Base-by-base conservation (phyloP, 2,888 invertebrate genomes). In the Schrankia costaestrigalis region DNA sequence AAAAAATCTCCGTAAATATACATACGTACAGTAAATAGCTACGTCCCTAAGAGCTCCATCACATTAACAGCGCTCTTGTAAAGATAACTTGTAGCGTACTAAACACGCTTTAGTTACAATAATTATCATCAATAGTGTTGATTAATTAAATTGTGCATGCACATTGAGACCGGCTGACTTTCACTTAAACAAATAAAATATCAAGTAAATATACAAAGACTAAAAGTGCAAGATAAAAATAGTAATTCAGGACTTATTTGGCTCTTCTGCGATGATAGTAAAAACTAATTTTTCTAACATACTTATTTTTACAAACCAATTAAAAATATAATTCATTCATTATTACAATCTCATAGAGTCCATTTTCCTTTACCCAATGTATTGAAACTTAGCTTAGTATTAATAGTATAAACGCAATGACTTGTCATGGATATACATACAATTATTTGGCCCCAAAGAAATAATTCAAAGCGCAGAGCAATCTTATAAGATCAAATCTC, bases 391-490 rank as follows among this genome's bases (percentile, higher is more conserved):
- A 53, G 5, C 40, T 33, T 42, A 42, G 23, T 38, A 41, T 44
- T 50, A 55, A 48, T 51, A 54, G 41, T 61, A 57, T 63, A 67
- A 65, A 75, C 62, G 63, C 71, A 72, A 71, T 80, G 79, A 80
- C 79, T 83, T 81, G 84, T 85, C 84, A 84, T 85, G 85, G 84
- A 80, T 75, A 65, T 70, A n/a, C n/a, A n/a, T 65, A 78, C 51
- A 81, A 63, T 80, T 85, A 85, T 83, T 85, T 85, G 85, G 85
- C 84, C 85, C 85, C 85, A 66, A 75, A 70, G 76, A 81, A 84
- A 82, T 68, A 66, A 77, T 74, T 74, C 68, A 70, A 68, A 69
- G 67, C 71, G 68, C 71, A 68, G 64, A 67, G 68, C 78, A 74
- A 81, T 77, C 74, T 67, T 63, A 66, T 71, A 59, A 58, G 46